Conservation (phyloP, 1,140 invertebrate genomes). For the Drosophila malerkotliana region DNA sequence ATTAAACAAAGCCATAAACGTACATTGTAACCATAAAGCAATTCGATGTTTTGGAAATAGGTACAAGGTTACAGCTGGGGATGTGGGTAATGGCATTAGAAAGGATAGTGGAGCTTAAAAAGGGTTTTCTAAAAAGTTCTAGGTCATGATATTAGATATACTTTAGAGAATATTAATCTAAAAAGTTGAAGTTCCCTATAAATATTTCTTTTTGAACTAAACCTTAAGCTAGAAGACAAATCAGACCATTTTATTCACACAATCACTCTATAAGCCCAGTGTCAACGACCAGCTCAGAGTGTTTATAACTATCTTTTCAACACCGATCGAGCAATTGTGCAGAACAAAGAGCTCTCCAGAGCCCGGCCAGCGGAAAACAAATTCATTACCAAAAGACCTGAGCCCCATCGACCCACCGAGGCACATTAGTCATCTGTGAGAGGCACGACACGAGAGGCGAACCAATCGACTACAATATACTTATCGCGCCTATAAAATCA, state of each 20-base stretch:
- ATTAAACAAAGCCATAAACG: constrained; percentile 45
- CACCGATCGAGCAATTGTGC: constrained; percentile 25
- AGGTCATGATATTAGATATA: background rate
- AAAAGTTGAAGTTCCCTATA: too few relatives aligned
- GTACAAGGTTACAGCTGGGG: constrained; percentile 18
- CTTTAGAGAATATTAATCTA: background rate
- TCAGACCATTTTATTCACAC: background rate
- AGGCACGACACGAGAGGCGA: constrained; percentile 33
- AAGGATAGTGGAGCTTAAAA: constrained; percentile 3
- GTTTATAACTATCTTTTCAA: constrained; percentile 67
- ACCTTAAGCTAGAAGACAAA: background rate
- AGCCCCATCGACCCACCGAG: constrained; percentile 1
- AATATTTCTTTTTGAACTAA: background rate
- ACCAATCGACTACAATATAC: constrained; percentile 63
- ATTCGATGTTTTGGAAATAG: constrained; percentile 32
- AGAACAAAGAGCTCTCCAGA: constrained; percentile 63
- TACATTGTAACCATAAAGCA: constrained; percentile 28
- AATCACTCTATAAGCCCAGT: constrained; percentile 28
- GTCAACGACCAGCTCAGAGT: constrained; percentile 66
- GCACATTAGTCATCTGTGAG: constrained; percentile 68
- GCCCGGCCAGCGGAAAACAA: constrained; percentile 8
- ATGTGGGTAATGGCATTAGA: background rate
- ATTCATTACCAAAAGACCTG: constrained; percentile 36
- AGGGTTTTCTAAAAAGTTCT: background rate
- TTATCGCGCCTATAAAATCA: constrained; percentile 81